Evolutionary conservation across 1,140 invertebrate species (phyloP), one percentile per base, ranked within the genome.

Genomic region (Sycophaga agraensis): DNA sequence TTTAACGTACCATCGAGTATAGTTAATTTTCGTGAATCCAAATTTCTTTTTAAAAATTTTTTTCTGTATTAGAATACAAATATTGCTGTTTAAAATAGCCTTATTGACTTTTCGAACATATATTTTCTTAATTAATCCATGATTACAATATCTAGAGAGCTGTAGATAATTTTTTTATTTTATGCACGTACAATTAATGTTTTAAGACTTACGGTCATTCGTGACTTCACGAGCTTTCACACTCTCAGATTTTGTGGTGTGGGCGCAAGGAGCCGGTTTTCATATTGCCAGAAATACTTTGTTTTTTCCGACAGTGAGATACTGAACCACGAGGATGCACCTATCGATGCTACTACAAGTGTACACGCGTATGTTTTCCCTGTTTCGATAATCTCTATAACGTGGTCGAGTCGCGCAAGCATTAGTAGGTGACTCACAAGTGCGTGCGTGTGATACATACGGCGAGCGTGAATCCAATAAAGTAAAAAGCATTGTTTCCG

Each of bases 231-330:
- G 53, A 11, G 24, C n/a, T 42, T 55, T 43, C 51, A 17, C 16
- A 55, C n/a, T n/a, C n/a, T n/a, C n/a, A n/a, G n/a, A n/a, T n/a
- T n/a, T n/a, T n/a, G n/a, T n/a, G n/a, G n/a, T 31, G 35, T 19
- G 43, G 24, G 4, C 39, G n/a, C n/a, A n/a, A n/a, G 4, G 22
- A n/a, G 17, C 54, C 48, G 17, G 24, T 57, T 46, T 57, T 28
- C 43, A 37, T 57, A 57, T 57, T 31, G 46, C 45, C 14, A 49
- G 49, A 58, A 58, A 58, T 58, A 49, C 56, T 58, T 49, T 57
- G 55, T 57, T 34, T 42, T 48, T 57, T n/a, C n/a, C n/a, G n/a
- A n/a, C n/a, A n/a, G n/a, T n/a, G n/a, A n/a, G n/a, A n/a, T n/a
- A n/a, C n/a, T n/a, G n/a, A n/a, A n/a, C n/a, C n/a, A n/a, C n/a